phyloP scores from a whole-genome alignment of 2,113 vertebrate species.

The Rhynchomys soricoides region DNA sequence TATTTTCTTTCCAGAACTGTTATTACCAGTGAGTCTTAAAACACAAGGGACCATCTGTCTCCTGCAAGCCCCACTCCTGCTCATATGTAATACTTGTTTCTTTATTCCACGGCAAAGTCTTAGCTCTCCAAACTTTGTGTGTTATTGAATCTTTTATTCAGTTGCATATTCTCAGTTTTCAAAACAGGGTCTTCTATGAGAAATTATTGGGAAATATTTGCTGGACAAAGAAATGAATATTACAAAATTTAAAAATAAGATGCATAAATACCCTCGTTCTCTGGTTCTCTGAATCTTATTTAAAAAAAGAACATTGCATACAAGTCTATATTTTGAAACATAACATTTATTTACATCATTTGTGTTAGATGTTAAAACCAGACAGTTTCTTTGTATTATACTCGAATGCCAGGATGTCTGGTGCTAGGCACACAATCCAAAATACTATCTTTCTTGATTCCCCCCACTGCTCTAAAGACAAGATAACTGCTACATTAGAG shows the following conservation, averaged over 20 bases:
- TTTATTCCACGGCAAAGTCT: neutral
- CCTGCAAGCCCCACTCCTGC: too few relatives aligned
- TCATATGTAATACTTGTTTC: neutral
- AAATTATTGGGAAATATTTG: neutral
- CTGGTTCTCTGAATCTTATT: neutral
- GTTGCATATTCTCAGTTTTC: neutral
- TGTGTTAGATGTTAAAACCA: neutral
- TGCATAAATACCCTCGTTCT: rapidly evolving
- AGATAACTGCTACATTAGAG: too few relatives aligned
- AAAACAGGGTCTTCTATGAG: neutral
- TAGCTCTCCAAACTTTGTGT: too few relatives aligned
- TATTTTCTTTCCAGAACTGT: neutral
- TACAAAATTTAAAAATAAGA: neutral
- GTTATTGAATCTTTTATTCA: neutral
- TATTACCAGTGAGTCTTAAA: neutral
- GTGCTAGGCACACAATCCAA: neutral
- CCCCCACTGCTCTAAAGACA: neutral
- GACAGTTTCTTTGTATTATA: neutral
- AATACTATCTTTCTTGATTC: neutral
- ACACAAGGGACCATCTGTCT: neutral
- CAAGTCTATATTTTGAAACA: neutral
- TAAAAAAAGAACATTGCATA: neutral
- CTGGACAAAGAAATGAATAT: neutral
- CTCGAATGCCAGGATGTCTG: neutral
- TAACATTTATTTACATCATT: neutral